Conservation (phyloP, 2,797 vertebrate genomes). For the Rhadinocentrus ornatus region DNA sequence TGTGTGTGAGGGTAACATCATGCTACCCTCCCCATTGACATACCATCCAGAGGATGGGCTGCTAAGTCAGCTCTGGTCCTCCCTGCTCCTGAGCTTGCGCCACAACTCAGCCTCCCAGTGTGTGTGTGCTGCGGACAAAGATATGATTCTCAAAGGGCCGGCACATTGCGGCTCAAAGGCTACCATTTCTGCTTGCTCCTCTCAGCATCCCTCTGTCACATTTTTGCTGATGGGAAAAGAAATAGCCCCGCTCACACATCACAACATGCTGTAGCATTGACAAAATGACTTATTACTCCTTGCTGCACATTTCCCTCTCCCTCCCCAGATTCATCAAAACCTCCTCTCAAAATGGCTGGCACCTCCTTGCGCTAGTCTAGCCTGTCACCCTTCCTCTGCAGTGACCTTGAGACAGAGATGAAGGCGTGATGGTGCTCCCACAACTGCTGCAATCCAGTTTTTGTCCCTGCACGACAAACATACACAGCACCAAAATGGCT, state of each 20-base stretch:
- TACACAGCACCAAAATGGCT: slow-evolving; percentile 41
- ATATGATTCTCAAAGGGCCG: slow-evolving; percentile 74
- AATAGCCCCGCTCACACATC: slow-evolving; percentile 53
- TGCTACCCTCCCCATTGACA: slow-evolving; percentile 24
- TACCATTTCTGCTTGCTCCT: slow-evolving; percentile 53
- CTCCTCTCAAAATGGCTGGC: slow-evolving; percentile 68
- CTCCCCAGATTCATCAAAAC: slow-evolving; percentile 63
- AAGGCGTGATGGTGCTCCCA: slow-evolving; percentile 62
- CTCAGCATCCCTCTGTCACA: slow-evolving; percentile 60
- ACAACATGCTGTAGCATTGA: slow-evolving; percentile 68
- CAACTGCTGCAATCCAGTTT: slow-evolving; percentile 48
- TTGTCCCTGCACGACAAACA: slow-evolving; percentile 14
- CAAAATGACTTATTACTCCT: slow-evolving; percentile 76
- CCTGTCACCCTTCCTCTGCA: slow-evolving; percentile 70
- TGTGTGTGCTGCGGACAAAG: slow-evolving; percentile 69
- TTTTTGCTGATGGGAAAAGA: slow-evolving; percentile 64
- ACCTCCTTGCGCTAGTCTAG: slow-evolving; percentile 66
- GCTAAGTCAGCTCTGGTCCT: slow-evolving; percentile 60
- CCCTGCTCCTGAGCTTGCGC: slow-evolving; percentile 41
- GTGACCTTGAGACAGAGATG: slow-evolving; percentile 78
- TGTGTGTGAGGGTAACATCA: slow-evolving; percentile 13
- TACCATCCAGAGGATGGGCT: slow-evolving; percentile 54
- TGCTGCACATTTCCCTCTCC: slow-evolving; percentile 48
- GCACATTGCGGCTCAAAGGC: slow-evolving; percentile 67
- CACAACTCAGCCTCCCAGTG: slow-evolving; percentile 57